phyloP scores from a whole-genome alignment of 2,888 invertebrate genomes.

The Andricus curvator region DNA sequence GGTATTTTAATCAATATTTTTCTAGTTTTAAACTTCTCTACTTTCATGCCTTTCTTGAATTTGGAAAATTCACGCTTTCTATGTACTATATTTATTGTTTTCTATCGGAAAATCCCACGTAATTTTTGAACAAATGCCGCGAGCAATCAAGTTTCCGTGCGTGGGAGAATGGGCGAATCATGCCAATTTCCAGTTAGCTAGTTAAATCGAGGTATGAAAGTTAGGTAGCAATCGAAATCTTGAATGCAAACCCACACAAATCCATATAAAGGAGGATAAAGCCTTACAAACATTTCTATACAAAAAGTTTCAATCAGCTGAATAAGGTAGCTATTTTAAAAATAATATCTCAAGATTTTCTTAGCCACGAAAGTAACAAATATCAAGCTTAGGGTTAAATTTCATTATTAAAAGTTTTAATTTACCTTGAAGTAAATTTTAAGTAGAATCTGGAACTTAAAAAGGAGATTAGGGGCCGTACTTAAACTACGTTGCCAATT shows the following conservation, averaged over 20 bases:
- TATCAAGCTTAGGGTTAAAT: no score
- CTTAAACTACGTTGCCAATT: no score
- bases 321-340: background rate
- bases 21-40: no score
- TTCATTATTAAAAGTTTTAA: no score
- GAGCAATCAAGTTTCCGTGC: background rate
- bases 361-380: no score
- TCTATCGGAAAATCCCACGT: background rate
- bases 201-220: background rate
- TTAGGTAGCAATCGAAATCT: background rate
- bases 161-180: background rate
- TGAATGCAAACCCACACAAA: background rate
- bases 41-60: background rate
- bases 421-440: no score
- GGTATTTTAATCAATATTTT: no score
- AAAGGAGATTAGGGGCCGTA: no score
- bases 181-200: constrained; percentile 7
- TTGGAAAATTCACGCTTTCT: background rate
- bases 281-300: background rate
- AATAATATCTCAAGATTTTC: background rate
- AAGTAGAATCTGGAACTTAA: no score
- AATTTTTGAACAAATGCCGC: background rate
- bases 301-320: background rate
- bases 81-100: background rate
- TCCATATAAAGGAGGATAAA: background rate